Conservation (phyloP, 2,888 invertebrate genomes). For the Synergus umbraculus region DNA sequence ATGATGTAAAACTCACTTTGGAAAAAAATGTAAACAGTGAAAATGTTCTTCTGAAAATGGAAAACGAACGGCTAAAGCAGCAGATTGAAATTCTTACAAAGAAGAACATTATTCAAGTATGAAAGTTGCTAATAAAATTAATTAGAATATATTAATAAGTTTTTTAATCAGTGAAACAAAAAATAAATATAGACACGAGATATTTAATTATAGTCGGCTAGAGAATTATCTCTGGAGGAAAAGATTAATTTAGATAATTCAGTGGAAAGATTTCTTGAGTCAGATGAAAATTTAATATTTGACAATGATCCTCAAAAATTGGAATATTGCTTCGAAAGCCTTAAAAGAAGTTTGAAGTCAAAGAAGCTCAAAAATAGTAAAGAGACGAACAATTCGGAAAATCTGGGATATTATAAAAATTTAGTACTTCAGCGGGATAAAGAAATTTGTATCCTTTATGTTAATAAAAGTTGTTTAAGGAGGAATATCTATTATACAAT, state of each 20-base stretch:
- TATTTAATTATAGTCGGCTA: slow-evolving; percentile 42
- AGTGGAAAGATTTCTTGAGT: slow-evolving; percentile 59
- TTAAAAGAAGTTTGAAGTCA: slow-evolving; percentile 45
- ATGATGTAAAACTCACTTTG: slow-evolving; percentile 77
- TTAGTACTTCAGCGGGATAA: slow-evolving; percentile 72
- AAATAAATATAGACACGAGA: not conserved
- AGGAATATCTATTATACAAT: not conserved
- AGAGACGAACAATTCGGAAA: slow-evolving; percentile 43
- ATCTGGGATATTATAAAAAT: slow-evolving; percentile 68
- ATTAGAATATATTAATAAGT: not conserved
- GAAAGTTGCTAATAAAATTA: slow-evolving; percentile 14
- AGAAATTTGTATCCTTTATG: slow-evolving; percentile 75
- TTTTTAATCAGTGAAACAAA: not conserved
- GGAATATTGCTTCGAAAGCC: slow-evolving; percentile 69
- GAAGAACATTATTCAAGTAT: slow-evolving; percentile 52
- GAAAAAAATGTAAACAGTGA: slow-evolving; percentile 76
- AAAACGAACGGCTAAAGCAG: slow-evolving; percentile 74
- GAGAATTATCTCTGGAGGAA: slow-evolving; percentile 41
- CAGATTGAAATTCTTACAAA: slow-evolving; percentile 65
- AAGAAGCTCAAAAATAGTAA: slow-evolving; percentile 37
- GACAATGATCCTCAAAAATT: slow-evolving; percentile 69
- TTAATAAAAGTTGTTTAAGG: not conserved
- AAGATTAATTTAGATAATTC: slow-evolving; percentile 40
- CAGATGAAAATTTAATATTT: slow-evolving; percentile 62
- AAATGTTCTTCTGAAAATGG: slow-evolving; percentile 75